These are phyloP conservation scores for Adelphocoris suturalis DNA, from an alignment of 2,888 invertebrate species.

Conservation along the genomic window DNA sequence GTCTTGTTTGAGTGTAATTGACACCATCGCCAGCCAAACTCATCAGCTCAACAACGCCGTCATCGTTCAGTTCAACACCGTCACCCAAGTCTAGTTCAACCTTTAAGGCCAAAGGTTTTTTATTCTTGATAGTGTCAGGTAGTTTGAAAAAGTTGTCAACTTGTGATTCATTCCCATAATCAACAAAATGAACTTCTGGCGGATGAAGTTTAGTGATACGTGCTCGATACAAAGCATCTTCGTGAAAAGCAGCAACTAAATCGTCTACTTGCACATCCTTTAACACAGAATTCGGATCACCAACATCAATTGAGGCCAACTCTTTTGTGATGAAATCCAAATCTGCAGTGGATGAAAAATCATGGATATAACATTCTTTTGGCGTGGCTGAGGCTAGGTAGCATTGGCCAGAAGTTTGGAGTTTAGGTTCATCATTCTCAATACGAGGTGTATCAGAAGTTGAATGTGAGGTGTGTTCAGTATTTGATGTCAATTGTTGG, in stretches of 20 bases:
- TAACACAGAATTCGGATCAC: constrained; percentile 74
- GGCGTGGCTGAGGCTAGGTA: background rate
- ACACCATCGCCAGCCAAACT: constrained; percentile 47
- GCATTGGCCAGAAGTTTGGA: background rate
- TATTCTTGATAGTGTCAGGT: constrained; percentile 82
- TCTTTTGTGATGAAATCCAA: background rate
- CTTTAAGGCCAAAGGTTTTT: constrained; percentile 83
- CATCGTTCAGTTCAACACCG: constrained; percentile 29
- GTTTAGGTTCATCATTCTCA: background rate
- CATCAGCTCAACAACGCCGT: constrained; percentile 1
- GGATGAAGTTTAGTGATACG: constrained; percentile 79
- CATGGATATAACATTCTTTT: constrained; percentile 27
- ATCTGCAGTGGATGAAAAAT: background rate
- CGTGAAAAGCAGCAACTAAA: constrained; percentile 84
- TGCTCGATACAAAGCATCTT: constrained; percentile 86
- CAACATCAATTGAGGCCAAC: constrained; percentile 21
- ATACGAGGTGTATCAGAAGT: background rate
- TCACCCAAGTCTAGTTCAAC: constrained; percentile 80
- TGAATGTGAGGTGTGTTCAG: background rate
- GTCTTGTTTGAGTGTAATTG: background rate
- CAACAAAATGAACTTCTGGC: constrained; percentile 84
- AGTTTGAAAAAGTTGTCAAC: constrained; percentile 82
- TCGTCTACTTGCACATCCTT: constrained; percentile 82
- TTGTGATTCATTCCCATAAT: constrained; percentile 85
- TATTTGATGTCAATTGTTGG: background rate